A percentile compares a stretch with the other conserved stretches of the same genome.
These are phyloP conservation scores for Trichoplusia ni DNA, from an alignment of 1,140 invertebrate species.

Conservation along the genomic window DNA sequence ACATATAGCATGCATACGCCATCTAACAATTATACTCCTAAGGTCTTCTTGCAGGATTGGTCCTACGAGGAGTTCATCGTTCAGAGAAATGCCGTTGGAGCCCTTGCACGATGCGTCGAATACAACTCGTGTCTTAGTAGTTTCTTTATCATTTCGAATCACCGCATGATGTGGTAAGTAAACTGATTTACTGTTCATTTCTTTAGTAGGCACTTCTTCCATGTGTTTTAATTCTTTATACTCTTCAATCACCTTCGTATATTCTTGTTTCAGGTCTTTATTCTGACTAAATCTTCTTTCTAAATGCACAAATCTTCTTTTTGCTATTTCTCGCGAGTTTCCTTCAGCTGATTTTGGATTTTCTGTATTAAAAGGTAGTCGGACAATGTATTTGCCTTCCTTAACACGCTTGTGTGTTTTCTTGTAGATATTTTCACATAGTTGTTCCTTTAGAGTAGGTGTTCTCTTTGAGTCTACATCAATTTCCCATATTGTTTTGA, in stretches of 20 bases:
- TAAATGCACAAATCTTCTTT: conserved; percentile 29
- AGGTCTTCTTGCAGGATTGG: conserved; percentile 63
- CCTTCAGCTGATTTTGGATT: conserved; percentile 4
- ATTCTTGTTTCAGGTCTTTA: conserved; percentile 15
- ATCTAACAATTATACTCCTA: conserved; percentile 53
- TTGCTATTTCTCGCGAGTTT: conserved; percentile 32
- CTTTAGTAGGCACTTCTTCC: conserved; percentile 29
- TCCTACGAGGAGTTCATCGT: conserved; percentile 54
- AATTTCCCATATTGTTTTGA: conserved; percentile 31
- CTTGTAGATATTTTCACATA: conserved; percentile 28
- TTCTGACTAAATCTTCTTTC: conserved; percentile 32
- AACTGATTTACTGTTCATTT: conserved; percentile 15
- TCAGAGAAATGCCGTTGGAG: conserved; percentile 49
- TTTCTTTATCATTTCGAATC: conserved; percentile 39
- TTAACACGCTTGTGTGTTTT: neutral
- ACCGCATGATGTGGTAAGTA: conserved; percentile 58
- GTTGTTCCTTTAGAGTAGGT: conserved; percentile 23
- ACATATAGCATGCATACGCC: conserved; percentile 46
- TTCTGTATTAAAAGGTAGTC: conserved; percentile 32
- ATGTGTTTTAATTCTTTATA: conserved; percentile 31
- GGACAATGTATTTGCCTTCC: conserved; percentile 29
- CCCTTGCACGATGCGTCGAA: conserved; percentile 60
- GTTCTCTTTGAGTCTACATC: neutral
- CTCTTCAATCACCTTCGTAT: conserved; percentile 30
- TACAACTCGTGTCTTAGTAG: conserved; percentile 55